A percentile compares a stretch with the other conserved stretches of the same genome.
Evolutionary conservation across 92 coral and sea anemone genomes (phyloP).

Genomic region (Porites rus): DNA sequence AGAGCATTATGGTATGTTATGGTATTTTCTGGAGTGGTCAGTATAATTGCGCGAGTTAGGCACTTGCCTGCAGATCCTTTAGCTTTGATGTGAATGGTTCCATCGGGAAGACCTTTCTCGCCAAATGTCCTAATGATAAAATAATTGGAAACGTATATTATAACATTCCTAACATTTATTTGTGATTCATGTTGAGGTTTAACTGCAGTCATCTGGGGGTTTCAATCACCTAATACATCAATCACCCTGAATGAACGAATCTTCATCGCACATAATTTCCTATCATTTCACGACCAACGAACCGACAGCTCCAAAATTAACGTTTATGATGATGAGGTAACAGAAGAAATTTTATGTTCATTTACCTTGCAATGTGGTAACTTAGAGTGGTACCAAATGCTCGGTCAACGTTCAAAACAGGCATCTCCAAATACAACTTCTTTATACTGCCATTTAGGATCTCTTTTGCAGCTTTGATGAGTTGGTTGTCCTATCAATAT

Average conservation of each 20-base stretch:
- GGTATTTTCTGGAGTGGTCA: too few species aligned
- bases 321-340: not conserved
- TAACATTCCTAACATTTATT: not conserved
- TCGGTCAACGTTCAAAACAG: slow-evolving; percentile 84
- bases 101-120: slow-evolving; percentile 89
- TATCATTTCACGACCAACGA: not conserved
- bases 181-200: too few species aligned
- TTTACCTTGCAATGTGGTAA: slow-evolving; percentile 80
- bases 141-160: not conserved
- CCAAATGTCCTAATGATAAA: slow-evolving; percentile 63
- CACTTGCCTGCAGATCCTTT: slow-evolving; percentile 91
- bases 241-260: too few species aligned
- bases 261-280: not conserved
- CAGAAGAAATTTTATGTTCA: not conserved
- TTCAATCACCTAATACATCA: too few species aligned
- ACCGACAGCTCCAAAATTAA: not conserved
- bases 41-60: not conserved
- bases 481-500: slow-evolving; percentile 75
- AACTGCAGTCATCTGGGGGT: too few species aligned
- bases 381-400: slow-evolving; percentile 96
- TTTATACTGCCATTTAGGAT: slow-evolving; percentile 73
- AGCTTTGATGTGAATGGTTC: slow-evolving; percentile 85
- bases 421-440: slow-evolving; percentile 74
- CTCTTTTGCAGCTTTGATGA: slow-evolving; percentile 82
- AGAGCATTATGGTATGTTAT: too few species aligned